Evolutionary conservation across 1,140 invertebrate species (phyloP).

Genomic region (Brevipalpus yothersi): DNA sequence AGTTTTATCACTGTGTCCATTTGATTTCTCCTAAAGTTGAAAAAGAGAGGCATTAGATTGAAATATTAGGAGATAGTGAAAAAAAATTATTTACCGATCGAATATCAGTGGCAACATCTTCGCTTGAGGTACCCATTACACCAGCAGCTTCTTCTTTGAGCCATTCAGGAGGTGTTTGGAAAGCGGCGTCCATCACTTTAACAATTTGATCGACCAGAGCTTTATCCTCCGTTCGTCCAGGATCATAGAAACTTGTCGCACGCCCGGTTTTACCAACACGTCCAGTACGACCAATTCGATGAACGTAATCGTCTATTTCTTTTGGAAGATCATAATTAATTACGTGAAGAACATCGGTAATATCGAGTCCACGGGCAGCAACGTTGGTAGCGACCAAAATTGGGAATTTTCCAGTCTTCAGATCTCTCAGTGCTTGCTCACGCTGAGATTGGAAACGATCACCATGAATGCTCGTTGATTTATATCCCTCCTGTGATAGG

Average conservation of each 20-base stretch:
- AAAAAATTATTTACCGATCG: background rate
- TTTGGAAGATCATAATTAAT: conserved; percentile 89
- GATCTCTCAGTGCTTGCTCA: conserved; percentile 59
- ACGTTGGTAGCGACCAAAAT: conserved; percentile 77
- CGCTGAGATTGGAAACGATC: conserved; percentile 66
- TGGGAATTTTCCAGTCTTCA: conserved; percentile 39
- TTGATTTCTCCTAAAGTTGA: no score
- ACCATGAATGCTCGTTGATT: conserved; percentile 72
- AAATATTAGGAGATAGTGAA: no score
- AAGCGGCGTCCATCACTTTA: conserved; percentile 32
- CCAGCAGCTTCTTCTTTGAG: background rate
- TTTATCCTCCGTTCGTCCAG: conserved; percentile 26
- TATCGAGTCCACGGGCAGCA: conserved; percentile 62
- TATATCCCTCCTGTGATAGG: conserved; percentile 37
- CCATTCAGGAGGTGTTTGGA: conserved; percentile 17
- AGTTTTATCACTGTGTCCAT: no score
- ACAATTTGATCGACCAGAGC: conserved; percentile 35
- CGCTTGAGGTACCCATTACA: background rate
- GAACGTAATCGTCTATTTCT: conserved; percentile 89
- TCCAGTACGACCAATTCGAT: conserved; percentile 87
- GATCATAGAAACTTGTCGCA: conserved; percentile 81
- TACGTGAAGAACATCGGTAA: conserved; percentile 80
- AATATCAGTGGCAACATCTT: background rate
- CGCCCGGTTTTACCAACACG: conserved; percentile 42
- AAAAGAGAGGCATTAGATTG: no score